Percentiles rank a stretch among this genome's conserved stretches.
Evolutionary conservation across 2,888 invertebrate species (phyloP).

Genomic region (Erynnis tages): DNA sequence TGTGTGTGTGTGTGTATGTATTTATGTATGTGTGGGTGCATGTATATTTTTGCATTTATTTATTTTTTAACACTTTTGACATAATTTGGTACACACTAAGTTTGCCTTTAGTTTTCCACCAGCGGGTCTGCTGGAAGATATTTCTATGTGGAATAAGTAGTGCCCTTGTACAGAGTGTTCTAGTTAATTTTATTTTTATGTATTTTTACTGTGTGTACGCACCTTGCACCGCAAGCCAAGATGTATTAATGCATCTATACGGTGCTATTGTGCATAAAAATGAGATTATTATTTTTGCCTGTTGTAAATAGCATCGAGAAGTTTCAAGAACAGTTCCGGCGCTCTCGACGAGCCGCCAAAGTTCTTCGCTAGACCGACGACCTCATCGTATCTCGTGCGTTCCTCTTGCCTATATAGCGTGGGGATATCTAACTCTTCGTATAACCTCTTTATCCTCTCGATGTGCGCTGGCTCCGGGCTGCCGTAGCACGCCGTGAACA

Average conservation of each 20-base stretch:
- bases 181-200: too few species aligned
- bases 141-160: too few species aligned
- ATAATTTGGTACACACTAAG: too few species aligned
- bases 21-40: too few species aligned
- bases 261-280: not conserved
- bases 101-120: too few species aligned
- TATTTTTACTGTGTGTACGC: too few species aligned
- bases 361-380: conserved; percentile 48
- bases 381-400: conserved; percentile 86
- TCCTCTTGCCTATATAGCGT: conserved; percentile 87
- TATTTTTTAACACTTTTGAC: too few species aligned
- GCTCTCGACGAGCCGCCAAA: conserved; percentile 67
- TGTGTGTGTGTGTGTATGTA: too few species aligned
- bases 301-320: conserved; percentile 87
- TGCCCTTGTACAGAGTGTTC: too few species aligned
- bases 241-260: not conserved
- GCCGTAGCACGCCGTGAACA: conserved; percentile 85
- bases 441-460: conserved; percentile 42
- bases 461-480: conserved; percentile 82
- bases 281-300: conserved; percentile 42
- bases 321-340: conserved; percentile 87
- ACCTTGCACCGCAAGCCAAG: too few species aligned
- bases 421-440: conserved; percentile 24
- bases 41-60: too few species aligned
- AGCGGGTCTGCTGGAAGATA: too few species aligned